Percentiles rank a stretch among this genome's conserved stretches.
These are phyloP conservation scores for Elymnias hypermnestra DNA, from an alignment of 1,140 invertebrate species.

Conservation along the genomic window DNA sequence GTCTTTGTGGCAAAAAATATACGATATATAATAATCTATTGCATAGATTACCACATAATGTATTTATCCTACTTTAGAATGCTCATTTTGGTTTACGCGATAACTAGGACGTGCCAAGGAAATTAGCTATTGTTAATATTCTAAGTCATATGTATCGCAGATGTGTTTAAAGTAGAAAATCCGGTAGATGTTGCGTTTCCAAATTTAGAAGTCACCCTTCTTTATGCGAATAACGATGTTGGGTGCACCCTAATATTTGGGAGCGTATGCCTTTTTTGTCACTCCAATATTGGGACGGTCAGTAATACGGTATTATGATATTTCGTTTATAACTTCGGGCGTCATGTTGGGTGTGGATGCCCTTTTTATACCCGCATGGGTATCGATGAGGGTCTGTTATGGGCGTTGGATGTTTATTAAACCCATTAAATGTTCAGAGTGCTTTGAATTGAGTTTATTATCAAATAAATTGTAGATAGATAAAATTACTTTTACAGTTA, in stretches of 20 bases:
- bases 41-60: too few species aligned
- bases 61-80: too few species aligned
- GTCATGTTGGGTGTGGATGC: slow-evolving; percentile 30
- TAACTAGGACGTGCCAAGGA: too few species aligned
- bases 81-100: too few species aligned
- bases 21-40: too few species aligned
- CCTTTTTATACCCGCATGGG: slow-evolving; percentile 53
- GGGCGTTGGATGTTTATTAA: slow-evolving; percentile 11
- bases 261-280: slow-evolving; percentile 37
- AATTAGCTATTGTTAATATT: too few species aligned
- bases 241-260: slow-evolving; percentile 30
- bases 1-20: too few species aligned
- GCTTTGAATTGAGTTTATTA: too few species aligned
- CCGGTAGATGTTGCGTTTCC: slow-evolving; percentile 42
- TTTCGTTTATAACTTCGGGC: slow-evolving; percentile 38
- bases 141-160: background rate
- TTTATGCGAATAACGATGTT: slow-evolving; percentile 14
- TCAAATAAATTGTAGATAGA: too few species aligned
- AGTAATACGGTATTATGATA: slow-evolving; percentile 28
- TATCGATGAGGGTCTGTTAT: slow-evolving; percentile 33
- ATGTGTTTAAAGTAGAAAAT: too few species aligned
- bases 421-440: background rate
- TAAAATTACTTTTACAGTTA: too few species aligned
- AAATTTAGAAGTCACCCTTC: slow-evolving; percentile 40
- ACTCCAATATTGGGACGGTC: slow-evolving; percentile 28